These are phyloP conservation scores for Myotis vivesi DNA, from an alignment of 2,797 vertebrate genomes.

Conservation along the genomic window DNA sequence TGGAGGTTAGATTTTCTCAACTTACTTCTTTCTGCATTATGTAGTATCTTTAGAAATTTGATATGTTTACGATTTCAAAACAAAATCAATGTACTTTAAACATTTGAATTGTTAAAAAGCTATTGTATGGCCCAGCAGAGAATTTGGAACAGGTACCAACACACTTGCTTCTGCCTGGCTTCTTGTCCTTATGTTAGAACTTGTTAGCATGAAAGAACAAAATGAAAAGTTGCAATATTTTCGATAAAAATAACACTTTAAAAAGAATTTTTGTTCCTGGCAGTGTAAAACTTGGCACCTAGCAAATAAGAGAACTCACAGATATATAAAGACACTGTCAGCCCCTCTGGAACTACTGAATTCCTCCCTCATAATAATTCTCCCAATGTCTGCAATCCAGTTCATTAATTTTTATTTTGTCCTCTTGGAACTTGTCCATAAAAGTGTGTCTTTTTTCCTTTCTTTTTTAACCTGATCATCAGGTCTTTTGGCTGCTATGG, in stretches of 20 bases:
- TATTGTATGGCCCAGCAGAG: neutral
- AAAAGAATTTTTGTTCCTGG: conserved; percentile 16
- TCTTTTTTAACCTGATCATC: neutral
- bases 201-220: neutral
- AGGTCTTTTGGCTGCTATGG: neutral
- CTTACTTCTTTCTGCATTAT: neutral
- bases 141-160: neutral
- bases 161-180: neutral
- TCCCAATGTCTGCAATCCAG: neutral
- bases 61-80: neutral
- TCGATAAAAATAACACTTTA: conserved; percentile 42
- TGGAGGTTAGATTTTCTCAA: neutral
- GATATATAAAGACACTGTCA: neutral
- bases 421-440: neutral
- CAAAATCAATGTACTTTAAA: neutral
- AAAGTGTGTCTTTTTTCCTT: neutral
- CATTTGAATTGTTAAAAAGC: neutral
- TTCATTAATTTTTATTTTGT: neutral
- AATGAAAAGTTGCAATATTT: neutral
- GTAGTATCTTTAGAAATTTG: neutral
- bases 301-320: neutral
- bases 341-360: too few species aligned
- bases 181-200: neutral
- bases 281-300: neutral
- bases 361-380: neutral